Evolutionary conservation across 2,888 invertebrate species (phyloP).

Genomic region (Anticlea derivata): DNA sequence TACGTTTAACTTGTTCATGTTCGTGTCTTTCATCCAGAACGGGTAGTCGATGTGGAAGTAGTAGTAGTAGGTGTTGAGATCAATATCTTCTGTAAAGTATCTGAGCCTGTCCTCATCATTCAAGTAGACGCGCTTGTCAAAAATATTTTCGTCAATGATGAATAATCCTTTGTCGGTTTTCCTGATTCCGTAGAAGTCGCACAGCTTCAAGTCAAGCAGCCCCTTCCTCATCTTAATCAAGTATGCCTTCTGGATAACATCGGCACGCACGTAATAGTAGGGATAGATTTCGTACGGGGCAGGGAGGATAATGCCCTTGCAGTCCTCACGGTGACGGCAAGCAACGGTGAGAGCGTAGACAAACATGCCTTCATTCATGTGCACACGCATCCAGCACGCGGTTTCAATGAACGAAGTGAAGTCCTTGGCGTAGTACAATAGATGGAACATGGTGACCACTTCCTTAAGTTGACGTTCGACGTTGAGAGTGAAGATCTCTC

Average conservation of each 20-base stretch:
- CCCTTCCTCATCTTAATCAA: slow-evolving; percentile 78
- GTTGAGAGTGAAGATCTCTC: slow-evolving; percentile 78
- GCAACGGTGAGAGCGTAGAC: slow-evolving; percentile 81
- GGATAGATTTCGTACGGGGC: slow-evolving; percentile 86
- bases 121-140: slow-evolving; percentile 78
- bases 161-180: slow-evolving; percentile 78
- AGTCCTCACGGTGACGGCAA: slow-evolving; percentile 77
- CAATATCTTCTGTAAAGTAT: slow-evolving; percentile 87
- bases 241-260: slow-evolving; percentile 84
- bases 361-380: slow-evolving; percentile 83
- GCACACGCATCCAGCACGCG: slow-evolving; percentile 78
- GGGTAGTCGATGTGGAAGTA: slow-evolving; percentile 85
- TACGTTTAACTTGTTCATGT: slow-evolving; percentile 59
- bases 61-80: slow-evolving; percentile 85
- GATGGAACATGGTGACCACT: slow-evolving; percentile 78
- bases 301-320: slow-evolving; percentile 77
- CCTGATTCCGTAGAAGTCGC: slow-evolving; percentile 79
- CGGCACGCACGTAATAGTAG: slow-evolving; percentile 86
- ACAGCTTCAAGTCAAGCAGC: slow-evolving; percentile 73
- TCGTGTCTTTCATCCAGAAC: slow-evolving; percentile 83
- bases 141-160: slow-evolving; percentile 87
- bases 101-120: slow-evolving; percentile 84
- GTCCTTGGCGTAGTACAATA: slow-evolving; percentile 81
- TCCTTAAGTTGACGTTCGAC: slow-evolving; percentile 77
- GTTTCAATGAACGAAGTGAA: slow-evolving; percentile 76